A percentile compares a stretch with the other conserved stretches of the same genome.
These are phyloP conservation scores for Pantala flavescens DNA, from an alignment of 1,140 invertebrate genomes.

Conservation along the genomic window DNA sequence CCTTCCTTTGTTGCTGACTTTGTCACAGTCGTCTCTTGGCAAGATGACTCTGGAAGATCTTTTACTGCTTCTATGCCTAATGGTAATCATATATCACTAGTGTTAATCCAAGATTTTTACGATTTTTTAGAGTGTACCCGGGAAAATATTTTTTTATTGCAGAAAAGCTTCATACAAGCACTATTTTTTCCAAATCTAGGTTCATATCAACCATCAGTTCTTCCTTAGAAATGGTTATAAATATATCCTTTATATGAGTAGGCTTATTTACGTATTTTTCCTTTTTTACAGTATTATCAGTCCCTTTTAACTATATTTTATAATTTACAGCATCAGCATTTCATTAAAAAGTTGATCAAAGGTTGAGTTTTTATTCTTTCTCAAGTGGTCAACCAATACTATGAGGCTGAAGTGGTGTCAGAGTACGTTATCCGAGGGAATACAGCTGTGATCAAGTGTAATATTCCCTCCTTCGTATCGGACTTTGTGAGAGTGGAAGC, in stretches of 20 bases:
- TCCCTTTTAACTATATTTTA: background rate
- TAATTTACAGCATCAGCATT: background rate
- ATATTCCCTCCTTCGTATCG: constrained; percentile 81
- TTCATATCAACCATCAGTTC: too few species aligned
- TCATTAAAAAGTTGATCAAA: background rate
- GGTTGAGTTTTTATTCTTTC: constrained; percentile 24
- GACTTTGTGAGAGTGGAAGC: constrained; percentile 83
- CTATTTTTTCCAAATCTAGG: too few species aligned
- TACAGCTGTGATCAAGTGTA: constrained; percentile 83
- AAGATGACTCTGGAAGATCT: constrained; percentile 62
- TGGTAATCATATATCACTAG: background rate
- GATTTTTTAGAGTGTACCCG: too few species aligned
- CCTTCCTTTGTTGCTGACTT: constrained; percentile 88
- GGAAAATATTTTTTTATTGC: too few species aligned
- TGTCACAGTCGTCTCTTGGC: constrained; percentile 76
- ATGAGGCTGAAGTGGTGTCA: constrained; percentile 83
- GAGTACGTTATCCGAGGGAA: constrained; percentile 88
- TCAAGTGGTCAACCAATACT: constrained; percentile 79
- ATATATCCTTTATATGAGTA: too few species aligned
- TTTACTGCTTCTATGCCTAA: constrained; percentile 38
- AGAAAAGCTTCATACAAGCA: too few species aligned
- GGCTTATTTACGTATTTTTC: too few species aligned
- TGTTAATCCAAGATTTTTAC: too few species aligned
- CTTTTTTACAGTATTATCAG: background rate
- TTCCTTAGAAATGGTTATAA: too few species aligned